Evolutionary conservation across 1,140 invertebrate genomes (phyloP), one percentile per base, ranked within the genome.

Genomic region (Formica exsecta): DNA sequence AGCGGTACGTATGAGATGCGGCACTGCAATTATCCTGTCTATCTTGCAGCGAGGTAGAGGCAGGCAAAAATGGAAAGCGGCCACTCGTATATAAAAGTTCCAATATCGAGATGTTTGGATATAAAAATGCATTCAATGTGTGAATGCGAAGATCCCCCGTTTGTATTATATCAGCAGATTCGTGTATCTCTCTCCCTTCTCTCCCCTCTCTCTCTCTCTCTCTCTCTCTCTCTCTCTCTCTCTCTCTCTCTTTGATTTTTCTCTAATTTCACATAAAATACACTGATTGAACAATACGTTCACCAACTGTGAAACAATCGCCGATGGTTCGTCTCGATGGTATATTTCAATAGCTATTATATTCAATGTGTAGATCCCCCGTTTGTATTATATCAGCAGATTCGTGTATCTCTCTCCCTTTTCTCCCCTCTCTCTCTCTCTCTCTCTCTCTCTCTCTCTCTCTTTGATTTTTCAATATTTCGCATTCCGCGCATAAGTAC

Each of bases 21-120:
- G 77, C 64, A 70, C 48, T 70, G 77, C 77, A 70, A 70, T 80
- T 80, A 80, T 36, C 65, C 77, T 70, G 77, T 80, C 64, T 57
- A 70, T 57, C 64, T 80, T 59, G 36, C 36, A 54, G 32, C 36
- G 48, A 57, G 44, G n/a, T 57, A 65, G 48, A 59, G 51, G 16
- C 44, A n/a, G n/a, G 41, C 32, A 51, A 54, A 57, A 54, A 32
- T 51, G 65, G 22, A 59, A 70, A 54, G 41, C 38, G 32, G 41
- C 75, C 29, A 36, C 41, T 79, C 77, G 51, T 32, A 16, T 44
- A 29, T 32, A 64, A 38, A 80, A 59, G 36, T 16, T 65, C 8
- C 36, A 70, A 38, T 70, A 70, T 70, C 36, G 65, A 25, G 36
- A 59, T 59, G n/a, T 38, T 41, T 19, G n/a, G 25, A 41, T 13